A percentile compares a stretch with the other conserved stretches of the same genome.
Evolutionary conservation across 1,140 invertebrate species (phyloP).

Genomic region (Drosophila nasuta): DNA sequence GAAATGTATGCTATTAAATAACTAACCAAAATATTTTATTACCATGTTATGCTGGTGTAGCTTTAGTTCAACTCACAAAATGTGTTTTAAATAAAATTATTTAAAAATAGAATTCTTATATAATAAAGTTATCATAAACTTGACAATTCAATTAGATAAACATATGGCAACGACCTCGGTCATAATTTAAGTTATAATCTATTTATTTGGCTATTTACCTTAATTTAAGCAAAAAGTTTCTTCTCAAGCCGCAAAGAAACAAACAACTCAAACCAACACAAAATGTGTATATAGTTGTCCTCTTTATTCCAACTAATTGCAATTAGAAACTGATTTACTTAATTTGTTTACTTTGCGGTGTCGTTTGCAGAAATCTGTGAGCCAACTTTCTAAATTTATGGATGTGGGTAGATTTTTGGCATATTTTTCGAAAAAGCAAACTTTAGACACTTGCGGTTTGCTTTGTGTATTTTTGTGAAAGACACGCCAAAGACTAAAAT

Average conservation of each 20-base stretch:
- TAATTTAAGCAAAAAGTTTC: slow-evolving; percentile 48
- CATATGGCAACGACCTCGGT: neutral
- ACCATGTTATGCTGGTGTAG: no score
- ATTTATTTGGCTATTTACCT: slow-evolving; percentile 65
- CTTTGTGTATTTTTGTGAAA: slow-evolving; percentile 26
- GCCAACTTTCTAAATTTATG: slow-evolving; percentile 66
- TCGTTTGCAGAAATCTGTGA: slow-evolving; percentile 38
- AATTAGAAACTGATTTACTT: slow-evolving; percentile 76
- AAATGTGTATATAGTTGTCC: neutral
- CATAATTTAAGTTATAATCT: neutral
- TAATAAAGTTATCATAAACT: neutral
- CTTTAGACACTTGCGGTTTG: slow-evolving; percentile 68
- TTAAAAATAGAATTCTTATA: no score
- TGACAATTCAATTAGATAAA: neutral
- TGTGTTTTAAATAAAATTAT: no score
- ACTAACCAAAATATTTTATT: no score
- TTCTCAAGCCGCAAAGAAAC: slow-evolving; percentile 53
- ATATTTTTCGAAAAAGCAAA: slow-evolving; percentile 65
- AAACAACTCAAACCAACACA: slow-evolving; percentile 46
- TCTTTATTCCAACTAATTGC: slow-evolving; percentile 57
- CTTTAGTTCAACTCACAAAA: no score
- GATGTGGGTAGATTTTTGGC: slow-evolving; percentile 67
- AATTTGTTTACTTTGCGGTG: slow-evolving; percentile 77
- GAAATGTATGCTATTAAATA: no score
- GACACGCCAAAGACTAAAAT: slow-evolving; percentile 34